Conservation (phyloP, 2,113 vertebrate species). For the Pedionomus torquatus region DNA sequence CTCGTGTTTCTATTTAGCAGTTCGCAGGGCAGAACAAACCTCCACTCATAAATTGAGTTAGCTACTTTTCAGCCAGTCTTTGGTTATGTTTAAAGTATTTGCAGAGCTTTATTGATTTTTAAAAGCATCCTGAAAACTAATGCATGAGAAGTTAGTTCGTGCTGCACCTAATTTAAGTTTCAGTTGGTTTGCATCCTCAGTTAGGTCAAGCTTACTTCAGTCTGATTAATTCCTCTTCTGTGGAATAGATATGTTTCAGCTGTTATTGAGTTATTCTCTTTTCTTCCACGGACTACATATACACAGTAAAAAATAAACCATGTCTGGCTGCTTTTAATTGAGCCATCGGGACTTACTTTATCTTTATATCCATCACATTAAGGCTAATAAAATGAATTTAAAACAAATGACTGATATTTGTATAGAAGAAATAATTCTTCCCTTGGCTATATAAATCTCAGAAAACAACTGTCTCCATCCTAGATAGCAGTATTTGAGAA, state of each 20-base stretch:
- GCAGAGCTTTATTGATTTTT: neutral
- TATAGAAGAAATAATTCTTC: neutral
- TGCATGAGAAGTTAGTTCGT: neutral
- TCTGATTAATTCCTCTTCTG: neutral
- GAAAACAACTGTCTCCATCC: neutral
- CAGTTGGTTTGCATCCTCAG: neutral
- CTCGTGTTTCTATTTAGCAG: neutral
- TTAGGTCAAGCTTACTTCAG: neutral
- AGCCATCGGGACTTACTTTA: neutral
- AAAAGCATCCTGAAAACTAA: neutral
- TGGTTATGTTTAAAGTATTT: neutral
- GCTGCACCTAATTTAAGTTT: neutral
- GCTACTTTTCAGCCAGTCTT: neutral
- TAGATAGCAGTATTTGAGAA: neutral
- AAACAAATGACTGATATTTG: neutral
- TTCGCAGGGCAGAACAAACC: neutral
- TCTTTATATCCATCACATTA: neutral
- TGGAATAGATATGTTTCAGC: neutral
- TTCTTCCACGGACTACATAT: neutral
- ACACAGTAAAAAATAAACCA: neutral
- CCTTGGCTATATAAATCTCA: neutral
- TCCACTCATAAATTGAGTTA: neutral
- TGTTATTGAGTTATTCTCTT: neutral
- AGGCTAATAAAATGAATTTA: neutral
- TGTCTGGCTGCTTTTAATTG: neutral